phyloP scores from a whole-genome alignment of 2,888 invertebrate genomes.

The Zaprionus lineosus region DNA sequence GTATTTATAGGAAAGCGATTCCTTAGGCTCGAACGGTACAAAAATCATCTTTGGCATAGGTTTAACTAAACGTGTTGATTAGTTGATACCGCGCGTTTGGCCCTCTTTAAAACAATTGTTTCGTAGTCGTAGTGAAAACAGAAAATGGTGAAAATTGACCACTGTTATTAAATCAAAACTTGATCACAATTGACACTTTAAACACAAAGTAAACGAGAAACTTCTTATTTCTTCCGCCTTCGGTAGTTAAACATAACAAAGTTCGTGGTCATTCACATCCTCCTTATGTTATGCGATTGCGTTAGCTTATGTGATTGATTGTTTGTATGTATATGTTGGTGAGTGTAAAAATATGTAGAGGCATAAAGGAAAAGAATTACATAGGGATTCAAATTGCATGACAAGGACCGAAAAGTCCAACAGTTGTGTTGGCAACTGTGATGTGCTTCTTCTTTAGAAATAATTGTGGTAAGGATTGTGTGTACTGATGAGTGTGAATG shows the following conservation, averaged over 20 bases:
- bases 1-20: conserved; percentile 23
- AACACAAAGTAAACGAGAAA: conserved; percentile 37
- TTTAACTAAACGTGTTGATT: conserved; percentile 47
- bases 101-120: no score
- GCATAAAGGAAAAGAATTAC: conserved; percentile 33
- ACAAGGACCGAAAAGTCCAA: conserved; percentile 84
- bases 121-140: no score
- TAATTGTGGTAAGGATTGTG: background rate
- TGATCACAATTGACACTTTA: conserved; percentile 41
- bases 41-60: conserved; percentile 64
- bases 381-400: conserved; percentile 50
- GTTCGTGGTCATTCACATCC: conserved; percentile 38
- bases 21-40: conserved; percentile 21
- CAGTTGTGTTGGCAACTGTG: conserved; percentile 78
- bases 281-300: conserved; percentile 4
- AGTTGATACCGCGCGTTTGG: conserved; percentile 6
- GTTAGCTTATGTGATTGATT: background rate
- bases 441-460: conserved; percentile 54
- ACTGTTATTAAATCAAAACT: no score
- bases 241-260: conserved; percentile 31
- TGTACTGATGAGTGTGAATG: no score
- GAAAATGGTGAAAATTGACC: no score
- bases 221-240: conserved; percentile 19
- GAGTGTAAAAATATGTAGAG: conserved; percentile 24
- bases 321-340: background rate